These are phyloP conservation scores for Pyxicephalus adspersus DNA, from an alignment of 2,113 vertebrate species.

Conservation along the genomic window DNA sequence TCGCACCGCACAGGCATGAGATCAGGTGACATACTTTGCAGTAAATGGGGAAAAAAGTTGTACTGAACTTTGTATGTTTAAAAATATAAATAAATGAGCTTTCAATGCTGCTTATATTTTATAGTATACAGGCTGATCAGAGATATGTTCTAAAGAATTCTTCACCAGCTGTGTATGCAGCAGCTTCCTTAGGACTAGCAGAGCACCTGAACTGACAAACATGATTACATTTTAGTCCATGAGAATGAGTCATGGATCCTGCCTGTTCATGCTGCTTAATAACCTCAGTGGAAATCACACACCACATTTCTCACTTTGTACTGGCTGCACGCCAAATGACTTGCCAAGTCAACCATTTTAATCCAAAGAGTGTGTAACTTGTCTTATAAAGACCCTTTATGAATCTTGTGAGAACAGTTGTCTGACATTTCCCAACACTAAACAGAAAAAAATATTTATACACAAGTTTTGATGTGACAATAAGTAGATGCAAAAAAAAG, in stretches of 20 bases:
- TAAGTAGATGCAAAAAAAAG: not conserved
- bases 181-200: not conserved
- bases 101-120: not conserved
- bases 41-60: too few relatives aligned
- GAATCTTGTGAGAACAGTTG: not conserved
- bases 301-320: constrained; percentile 36
- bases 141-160: not conserved
- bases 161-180: constrained; percentile 20
- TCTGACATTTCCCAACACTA: not conserved
- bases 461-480: not conserved
- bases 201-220: constrained; percentile 39
- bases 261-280: constrained; percentile 42
- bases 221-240: constrained; percentile 36
- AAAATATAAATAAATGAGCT: too few relatives aligned
- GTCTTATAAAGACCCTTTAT: constrained; percentile 2
- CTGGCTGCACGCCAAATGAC: constrained; percentile 14
- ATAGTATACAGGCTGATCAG: not conserved
- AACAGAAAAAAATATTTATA: not conserved
- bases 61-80: too few relatives aligned
- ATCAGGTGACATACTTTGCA: too few relatives aligned
- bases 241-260: constrained; percentile 40
- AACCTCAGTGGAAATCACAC: constrained; percentile 27
- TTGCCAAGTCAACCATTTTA: constrained; percentile 36
- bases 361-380: constrained; percentile 6
- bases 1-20: too few relatives aligned